Percentiles rank a stretch among this genome's conserved stretches.
Conservation (phyloP, 2,797 vertebrate genomes). For the Chlorospingus flavigularis region DNA sequence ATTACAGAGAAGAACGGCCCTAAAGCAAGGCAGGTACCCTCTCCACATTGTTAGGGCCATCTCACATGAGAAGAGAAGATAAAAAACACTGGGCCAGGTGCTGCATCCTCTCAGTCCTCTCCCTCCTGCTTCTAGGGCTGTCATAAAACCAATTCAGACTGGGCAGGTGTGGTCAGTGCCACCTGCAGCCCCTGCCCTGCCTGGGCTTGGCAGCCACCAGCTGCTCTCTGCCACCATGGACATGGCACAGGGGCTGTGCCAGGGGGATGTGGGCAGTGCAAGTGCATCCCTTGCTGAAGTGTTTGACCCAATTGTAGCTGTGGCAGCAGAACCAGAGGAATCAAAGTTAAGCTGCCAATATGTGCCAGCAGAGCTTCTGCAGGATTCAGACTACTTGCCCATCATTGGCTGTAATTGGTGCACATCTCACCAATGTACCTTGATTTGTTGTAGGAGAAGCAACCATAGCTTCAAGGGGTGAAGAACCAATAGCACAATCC, state of each 20-base stretch:
- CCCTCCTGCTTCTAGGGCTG: not conserved
- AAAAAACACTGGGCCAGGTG: not conserved
- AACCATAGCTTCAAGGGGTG: not conserved
- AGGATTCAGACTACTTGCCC: not conserved
- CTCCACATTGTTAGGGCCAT: not conserved
- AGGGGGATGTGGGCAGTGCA: not conserved
- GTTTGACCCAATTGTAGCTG: not conserved
- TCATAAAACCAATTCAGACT: not conserved
- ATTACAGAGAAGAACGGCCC: not conserved
- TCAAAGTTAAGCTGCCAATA: not conserved
- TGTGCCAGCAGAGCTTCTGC: not conserved
- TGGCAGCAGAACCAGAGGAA: not conserved
- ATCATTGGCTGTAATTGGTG: not conserved
- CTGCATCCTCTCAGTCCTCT: not conserved
- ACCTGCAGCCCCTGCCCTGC: rapidly evolving
- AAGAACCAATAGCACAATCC: not conserved
- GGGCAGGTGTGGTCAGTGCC: not conserved
- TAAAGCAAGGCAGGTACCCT: rapidly evolving
- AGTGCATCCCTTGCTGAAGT: not conserved
- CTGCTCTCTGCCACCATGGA: rapidly evolving
- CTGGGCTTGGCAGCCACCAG: not conserved
- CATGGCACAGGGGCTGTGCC: rapidly evolving
- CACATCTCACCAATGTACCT: not conserved
- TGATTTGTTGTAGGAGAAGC: not conserved
- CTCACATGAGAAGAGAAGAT: not conserved